Conservation (phyloP, 2,113 vertebrate genomes). For the Phainopepla nitens region DNA sequence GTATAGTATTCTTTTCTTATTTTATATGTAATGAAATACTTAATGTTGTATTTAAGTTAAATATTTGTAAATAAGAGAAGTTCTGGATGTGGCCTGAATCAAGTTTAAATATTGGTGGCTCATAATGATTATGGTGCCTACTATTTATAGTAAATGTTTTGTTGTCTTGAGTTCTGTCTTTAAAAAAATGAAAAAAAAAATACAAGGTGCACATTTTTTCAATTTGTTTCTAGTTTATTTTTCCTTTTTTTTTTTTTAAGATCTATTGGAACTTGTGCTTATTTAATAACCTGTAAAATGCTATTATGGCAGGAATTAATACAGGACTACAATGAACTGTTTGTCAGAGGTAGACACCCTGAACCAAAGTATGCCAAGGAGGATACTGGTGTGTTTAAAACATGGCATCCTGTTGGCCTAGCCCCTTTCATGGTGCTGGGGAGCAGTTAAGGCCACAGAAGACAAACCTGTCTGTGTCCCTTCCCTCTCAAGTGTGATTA, state of each 20-base stretch:
- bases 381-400: not conserved
- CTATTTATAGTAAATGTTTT: slow-evolving; percentile 66
- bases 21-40: slow-evolving; percentile 81
- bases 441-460: not conserved
- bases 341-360: not conserved
- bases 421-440: not conserved
- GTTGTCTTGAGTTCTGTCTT: slow-evolving; percentile 71
- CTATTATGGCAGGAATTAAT: not conserved
- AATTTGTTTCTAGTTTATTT: slow-evolving; percentile 54
- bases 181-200: slow-evolving; percentile 53
- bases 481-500: not conserved
- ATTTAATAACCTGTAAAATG: not conserved
- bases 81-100: slow-evolving; percentile 83
- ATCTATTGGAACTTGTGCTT: not conserved
- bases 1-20: slow-evolving; percentile 82
- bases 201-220: slow-evolving; percentile 73
- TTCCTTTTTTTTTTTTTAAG: not conserved
- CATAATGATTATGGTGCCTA: slow-evolving; percentile 78
- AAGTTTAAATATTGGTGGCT: slow-evolving; percentile 79
- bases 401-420: not conserved
- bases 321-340: not conserved
- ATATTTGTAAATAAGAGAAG: slow-evolving; percentile 89
- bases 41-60: slow-evolving; percentile 91
- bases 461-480: not conserved
- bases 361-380: not conserved